phyloP scores from a whole-genome alignment of 2,888 invertebrate species.

The Eupithecia inturbata region DNA sequence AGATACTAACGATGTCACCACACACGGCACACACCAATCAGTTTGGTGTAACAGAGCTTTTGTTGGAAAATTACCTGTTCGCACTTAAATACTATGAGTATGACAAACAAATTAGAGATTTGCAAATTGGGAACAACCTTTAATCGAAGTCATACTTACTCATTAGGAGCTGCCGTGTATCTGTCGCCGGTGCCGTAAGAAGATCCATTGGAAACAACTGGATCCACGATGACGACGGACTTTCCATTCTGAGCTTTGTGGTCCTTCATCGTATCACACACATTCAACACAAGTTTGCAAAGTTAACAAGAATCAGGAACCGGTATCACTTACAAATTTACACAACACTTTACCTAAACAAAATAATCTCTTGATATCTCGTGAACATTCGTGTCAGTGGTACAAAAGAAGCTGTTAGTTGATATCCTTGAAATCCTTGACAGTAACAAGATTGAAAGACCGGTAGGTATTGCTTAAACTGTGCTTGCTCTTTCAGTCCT shows the following conservation, averaged over 20 bases:
- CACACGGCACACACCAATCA: background rate
- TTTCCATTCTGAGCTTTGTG: conserved; percentile 65
- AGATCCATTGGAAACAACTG: conserved; percentile 60
- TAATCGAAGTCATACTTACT: conserved; percentile 63
- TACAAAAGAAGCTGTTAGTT: conserved; percentile 68
- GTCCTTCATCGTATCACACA: conserved; percentile 66
- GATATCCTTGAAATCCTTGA: conserved; percentile 78
- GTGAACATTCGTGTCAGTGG: conserved; percentile 49
- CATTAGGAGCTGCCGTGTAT: conserved; percentile 78
- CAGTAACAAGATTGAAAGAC: conserved; percentile 72
- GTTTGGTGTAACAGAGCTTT: background rate
- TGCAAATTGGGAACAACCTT: background rate
- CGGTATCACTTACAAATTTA: conserved; percentile 19
- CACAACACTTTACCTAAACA: conserved; percentile 37
- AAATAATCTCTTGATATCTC: conserved; percentile 37
- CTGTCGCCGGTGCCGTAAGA: conserved; percentile 78
- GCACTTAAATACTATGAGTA: background rate
- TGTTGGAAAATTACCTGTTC: conserved; percentile 32
- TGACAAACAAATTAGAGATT: background rate
- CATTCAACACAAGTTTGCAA: conserved; percentile 36
- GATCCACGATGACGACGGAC: conserved; percentile 48
- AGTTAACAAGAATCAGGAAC: conserved; percentile 19
- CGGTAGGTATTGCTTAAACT: conserved; percentile 41
- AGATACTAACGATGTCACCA: background rate
- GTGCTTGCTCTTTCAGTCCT: conserved; percentile 18